Conservation (phyloP, 2,888 invertebrate species). For the Folsomia manolachei region DNA sequence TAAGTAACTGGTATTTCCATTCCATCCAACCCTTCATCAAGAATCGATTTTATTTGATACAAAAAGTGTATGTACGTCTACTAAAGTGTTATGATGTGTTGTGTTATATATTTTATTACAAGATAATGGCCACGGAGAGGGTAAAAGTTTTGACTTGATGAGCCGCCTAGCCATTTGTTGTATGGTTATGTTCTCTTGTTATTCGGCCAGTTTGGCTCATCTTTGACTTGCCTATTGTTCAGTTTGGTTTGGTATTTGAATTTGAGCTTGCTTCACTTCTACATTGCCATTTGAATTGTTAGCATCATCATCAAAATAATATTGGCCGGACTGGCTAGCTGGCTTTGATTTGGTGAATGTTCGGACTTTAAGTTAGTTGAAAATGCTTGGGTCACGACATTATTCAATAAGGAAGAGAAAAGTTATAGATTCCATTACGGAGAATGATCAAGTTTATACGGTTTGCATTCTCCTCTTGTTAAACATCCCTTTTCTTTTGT, state of each 20-base stretch:
- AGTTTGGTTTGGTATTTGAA: too few species aligned
- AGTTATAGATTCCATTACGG: too few species aligned
- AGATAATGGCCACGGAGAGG: background rate
- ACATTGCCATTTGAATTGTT: too few species aligned
- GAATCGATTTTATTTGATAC: background rate
- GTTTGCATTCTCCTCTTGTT: too few species aligned
- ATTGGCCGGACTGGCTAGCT: background rate
- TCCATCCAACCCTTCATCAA: background rate
- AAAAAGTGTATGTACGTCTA: background rate
- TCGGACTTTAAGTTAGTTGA: conserved; percentile 2
- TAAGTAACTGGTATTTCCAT: background rate
- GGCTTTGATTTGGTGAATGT: background rate
- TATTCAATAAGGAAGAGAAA: too few species aligned
- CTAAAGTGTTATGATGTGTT: background rate
- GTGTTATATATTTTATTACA: background rate
- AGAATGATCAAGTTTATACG: too few species aligned
- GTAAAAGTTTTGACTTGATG: background rate
- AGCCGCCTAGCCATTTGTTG: background rate
- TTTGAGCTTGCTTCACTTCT: too few species aligned
- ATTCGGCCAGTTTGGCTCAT: background rate
- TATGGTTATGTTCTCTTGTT: background rate
- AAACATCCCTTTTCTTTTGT: too few species aligned
- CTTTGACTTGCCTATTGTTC: background rate
- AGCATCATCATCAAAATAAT: background rate
- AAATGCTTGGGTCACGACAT: conserved; percentile 13